phyloP scores from a whole-genome alignment of 2,113 vertebrate species.

The Fregetta grallaria region DNA sequence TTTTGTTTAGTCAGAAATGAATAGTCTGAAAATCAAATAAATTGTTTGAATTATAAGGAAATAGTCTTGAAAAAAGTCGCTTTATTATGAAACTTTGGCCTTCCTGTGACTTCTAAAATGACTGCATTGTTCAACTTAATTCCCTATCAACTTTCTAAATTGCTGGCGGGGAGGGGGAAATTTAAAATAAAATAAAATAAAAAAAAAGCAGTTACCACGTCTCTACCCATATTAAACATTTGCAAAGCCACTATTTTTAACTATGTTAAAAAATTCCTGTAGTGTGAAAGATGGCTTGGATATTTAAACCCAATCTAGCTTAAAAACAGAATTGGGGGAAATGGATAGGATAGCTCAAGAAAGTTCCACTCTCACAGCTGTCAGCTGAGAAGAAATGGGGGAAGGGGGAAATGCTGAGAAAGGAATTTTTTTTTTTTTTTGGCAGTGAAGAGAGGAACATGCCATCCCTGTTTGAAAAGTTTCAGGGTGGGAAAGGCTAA shows the following conservation, averaged over 20 bases:
- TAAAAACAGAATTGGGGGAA: not conserved
- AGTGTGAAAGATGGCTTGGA: not conserved
- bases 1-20: not conserved
- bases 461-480: conserved; percentile 54
- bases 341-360: not conserved
- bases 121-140: not conserved
- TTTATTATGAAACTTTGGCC: conserved; percentile 13
- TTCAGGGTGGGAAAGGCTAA: conserved; percentile 62
- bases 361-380: conserved; percentile 32
- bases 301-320: not conserved
- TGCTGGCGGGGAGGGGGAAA: not conserved
- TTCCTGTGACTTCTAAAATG: not conserved
- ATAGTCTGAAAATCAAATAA: not conserved
- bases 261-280: not conserved
- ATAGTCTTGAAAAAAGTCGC: not conserved
- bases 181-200: not conserved
- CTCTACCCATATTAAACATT: not conserved
- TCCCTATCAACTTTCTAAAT: not conserved
- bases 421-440: conserved; percentile 38
- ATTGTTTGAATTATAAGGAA: conserved; percentile 3
- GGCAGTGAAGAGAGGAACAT: conserved; percentile 41
- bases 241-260: not conserved
- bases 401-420: conserved; percentile 42
- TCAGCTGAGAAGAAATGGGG: conserved; percentile 42
- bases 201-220: not conserved